Evolutionary conservation across 2,113 vertebrate species (phyloP), one percentile per base, ranked within the genome.

Genomic region (Mystacornis crossleyi): DNA sequence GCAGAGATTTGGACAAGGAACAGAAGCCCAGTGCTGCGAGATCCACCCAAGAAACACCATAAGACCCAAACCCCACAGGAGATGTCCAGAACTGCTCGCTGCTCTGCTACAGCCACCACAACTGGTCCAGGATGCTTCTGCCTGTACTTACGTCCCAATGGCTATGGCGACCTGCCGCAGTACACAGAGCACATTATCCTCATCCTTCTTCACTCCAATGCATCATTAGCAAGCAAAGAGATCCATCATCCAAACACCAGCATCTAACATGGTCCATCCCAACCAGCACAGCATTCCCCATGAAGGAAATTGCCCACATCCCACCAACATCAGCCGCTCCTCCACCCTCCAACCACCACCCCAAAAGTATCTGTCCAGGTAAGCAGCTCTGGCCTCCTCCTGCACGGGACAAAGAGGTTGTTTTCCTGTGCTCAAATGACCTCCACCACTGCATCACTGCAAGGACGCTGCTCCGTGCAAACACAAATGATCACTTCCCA

Each of bases 401-500:
- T 7, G 3, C 8, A 28, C 0, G 0, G 28, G 33, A 58, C 18
- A 51, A 61, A 64, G 17, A 73, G 6, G 12, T 42, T 51, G 8
- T 31, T 51, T 51, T 55, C 43, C 25, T 11, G 7, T 20, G 42
- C 12, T 80, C 25, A 50, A 66, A 36, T 12, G 4, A 61, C 18
- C 6, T 48, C 14, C 51, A 61, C 20, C 21, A 45, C 18, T 7
- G 11, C 12, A 21, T 26, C 17, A 17, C 34, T 55, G 15, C 57
- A 61, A 61, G 14, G 42, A 34, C 34, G 31, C 4, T 31, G 48
- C 25, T 26, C 34, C 1, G 0, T 33, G 34, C 25, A 65, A 65
- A 72, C 43, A 55, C 14, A 43, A 36, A 57, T 16, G 1, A 57
- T 50, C 8, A 11, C 6, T 23, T 55, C 12, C 4, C 2, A 1